Evolutionary conservation across 2,888 invertebrate species (phyloP), one percentile per base, ranked within the genome.

Genomic region (Epirrhoe alternata): DNA sequence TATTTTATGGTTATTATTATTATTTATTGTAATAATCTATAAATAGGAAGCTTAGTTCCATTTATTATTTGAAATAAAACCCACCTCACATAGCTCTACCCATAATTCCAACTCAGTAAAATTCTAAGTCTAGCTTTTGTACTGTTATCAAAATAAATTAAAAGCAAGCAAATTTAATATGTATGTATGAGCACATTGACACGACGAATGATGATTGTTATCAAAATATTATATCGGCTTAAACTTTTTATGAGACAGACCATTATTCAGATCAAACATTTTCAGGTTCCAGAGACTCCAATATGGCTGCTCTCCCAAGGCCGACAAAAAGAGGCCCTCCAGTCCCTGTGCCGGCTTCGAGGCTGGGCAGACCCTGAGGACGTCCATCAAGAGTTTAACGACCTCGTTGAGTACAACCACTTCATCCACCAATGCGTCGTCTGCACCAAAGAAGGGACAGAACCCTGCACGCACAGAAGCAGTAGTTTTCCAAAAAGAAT

Each of bases 221-320:
- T 24, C 24, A 24, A 24, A 3, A 24, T 24, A 24, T 24, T 24
- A 24, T 2, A 24, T 24, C 24, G 24, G 24, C 24, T 24, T 3
- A 24, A 24, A 24, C 24, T 24, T 24, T 2, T 24, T 24, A 24
- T 24, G 24, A 24, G 24, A 24, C 24, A 24, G 24, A 24, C 24
- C 1, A 35, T 35, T 35, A 35, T 35, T 35, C 6, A 35, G 10
- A 35, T 8, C n/a, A 42, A 42, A 7, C 10, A 14, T 24, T 75
- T 73, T 77, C 81, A 94, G 94, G 92, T 94, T 1, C 95, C 95
- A 0, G 95, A 95, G 83, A 94, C 94, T 6, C 95, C 94, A 45
- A 88, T 94, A 75, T 95, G 94, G 95, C 80, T 95, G n/a, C 73
- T 95, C 64, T 94, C 94, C 0, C 94, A 94, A 71, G 94, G 94